Base-by-base conservation (phyloP, 2,888 invertebrate species). In the Chaetogeoica ovagalla region DNA sequence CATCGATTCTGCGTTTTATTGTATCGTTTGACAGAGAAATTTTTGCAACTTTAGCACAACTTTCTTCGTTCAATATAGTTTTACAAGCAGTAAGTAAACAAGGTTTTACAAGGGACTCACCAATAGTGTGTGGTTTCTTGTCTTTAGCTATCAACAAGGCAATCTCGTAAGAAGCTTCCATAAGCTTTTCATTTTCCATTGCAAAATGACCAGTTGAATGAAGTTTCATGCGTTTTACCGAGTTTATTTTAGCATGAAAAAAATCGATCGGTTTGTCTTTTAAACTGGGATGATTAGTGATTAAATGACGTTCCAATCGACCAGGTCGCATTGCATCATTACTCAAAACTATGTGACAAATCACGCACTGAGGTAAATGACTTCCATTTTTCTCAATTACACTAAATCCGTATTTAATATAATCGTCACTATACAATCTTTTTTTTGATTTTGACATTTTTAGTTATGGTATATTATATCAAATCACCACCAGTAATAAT, bases 331-430 rank as follows among this genome's bases (percentile, higher is more conserved):
- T 81, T 19, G 57, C 79, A 82, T 84, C 83, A 81, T 84, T 84
- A 75, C 82, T 75, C 66, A 84, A 84, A 82, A 83, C 83, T 83
- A 82, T 84, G 76, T 83, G 81, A 82, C 81, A 81, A 66, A 79
- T 75, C n/a, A n/a, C n/a, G n/a, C n/a, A n/a, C n/a, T n/a, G n/a
- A n/a, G n/a, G n/a, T n/a, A n/a, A n/a, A n/a, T 57, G 66, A 65
- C 37, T 66, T 55, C 62, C 55, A 68, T 68, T 66, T 59, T 48
- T 57, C 37, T 79, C 69, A 68, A 43, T 57, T 23, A 43, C 37
- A 48, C 17, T 81, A 66, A 81, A 81, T 9, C 81, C 81, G 17
- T 63, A 81, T 59, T 74, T 76, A 55, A 81, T 57, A 48, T 81
- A 81, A 66, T 75, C 69, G 57, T 81, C 66, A 63, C 15, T 66